A percentile compares a stretch with the other conserved stretches of the same genome.
These are phyloP conservation scores for Drosophila fungiperda DNA, from an alignment of 2,888 invertebrate species.

Conservation along the genomic window DNA sequence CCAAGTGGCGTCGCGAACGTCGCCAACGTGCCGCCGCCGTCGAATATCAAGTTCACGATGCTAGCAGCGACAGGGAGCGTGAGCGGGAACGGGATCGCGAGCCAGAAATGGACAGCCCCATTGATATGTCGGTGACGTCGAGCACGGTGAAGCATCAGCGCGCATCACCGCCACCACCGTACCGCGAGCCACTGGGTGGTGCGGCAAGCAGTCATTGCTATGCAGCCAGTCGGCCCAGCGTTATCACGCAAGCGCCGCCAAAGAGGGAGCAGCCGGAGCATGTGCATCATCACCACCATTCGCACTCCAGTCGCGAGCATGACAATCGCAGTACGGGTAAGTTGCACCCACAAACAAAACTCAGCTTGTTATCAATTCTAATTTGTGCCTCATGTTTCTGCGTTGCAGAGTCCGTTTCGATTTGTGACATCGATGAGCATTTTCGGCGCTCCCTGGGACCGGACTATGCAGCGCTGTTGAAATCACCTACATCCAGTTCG, in stretches of 20 bases:
- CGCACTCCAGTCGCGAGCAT: slow-evolving; percentile 77
- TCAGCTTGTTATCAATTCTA: background rate
- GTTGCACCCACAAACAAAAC: slow-evolving; percentile 10
- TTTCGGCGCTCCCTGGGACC: slow-evolving; percentile 96
- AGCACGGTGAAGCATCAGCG: slow-evolving; percentile 80
- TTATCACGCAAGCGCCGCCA: slow-evolving; percentile 87
- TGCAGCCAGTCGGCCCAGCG: slow-evolving; percentile 86
- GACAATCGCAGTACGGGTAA: slow-evolving; percentile 82
- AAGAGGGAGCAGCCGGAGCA: slow-evolving; percentile 81
- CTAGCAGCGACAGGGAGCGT: slow-evolving; percentile 31
- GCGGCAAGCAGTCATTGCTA: slow-evolving; percentile 67
- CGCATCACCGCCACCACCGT: slow-evolving; percentile 84
- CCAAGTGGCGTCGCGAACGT: slow-evolving; percentile 91
- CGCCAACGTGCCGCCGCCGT: slow-evolving; percentile 86
- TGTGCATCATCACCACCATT: slow-evolving; percentile 35
- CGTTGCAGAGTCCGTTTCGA: slow-evolving; percentile 88
- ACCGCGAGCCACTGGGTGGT: slow-evolving; percentile 83
- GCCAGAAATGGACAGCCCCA: slow-evolving; percentile 81
- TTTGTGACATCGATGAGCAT: slow-evolving; percentile 97
- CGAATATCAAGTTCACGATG: slow-evolving; percentile 80
- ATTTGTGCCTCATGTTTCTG: background rate
- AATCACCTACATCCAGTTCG: slow-evolving; percentile 79
- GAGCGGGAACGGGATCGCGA: slow-evolving; percentile 46
- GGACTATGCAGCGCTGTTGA: slow-evolving; percentile 90
- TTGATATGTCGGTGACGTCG: slow-evolving; percentile 85